Conservation (phyloP, 2,113 vertebrate species). For the Sminthopsis crassicaudata region DNA sequence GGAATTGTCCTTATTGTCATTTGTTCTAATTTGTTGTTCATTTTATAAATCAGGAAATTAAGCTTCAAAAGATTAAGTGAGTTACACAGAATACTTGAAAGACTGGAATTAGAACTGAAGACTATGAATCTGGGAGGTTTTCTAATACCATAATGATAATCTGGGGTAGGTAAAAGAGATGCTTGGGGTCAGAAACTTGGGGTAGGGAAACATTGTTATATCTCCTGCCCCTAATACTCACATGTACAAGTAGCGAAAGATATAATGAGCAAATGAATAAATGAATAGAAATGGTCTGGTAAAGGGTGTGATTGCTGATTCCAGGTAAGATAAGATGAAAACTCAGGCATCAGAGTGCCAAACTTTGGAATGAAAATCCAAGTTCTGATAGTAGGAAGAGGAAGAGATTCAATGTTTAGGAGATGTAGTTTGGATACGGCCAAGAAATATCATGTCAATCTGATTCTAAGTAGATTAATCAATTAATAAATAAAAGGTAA, state of each 20-base stretch:
- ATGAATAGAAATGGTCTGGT: not conserved
- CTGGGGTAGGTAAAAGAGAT: not conserved
- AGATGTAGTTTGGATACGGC: not conserved
- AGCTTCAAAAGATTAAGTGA: not conserved
- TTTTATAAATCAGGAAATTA: conserved; percentile 10
- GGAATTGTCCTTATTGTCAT: not conserved
- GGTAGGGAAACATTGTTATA: not conserved
- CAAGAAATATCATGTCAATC: not conserved
- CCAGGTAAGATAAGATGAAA: not conserved
- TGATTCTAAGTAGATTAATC: not conserved
- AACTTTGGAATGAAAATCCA: not conserved
- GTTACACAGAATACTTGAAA: not conserved
- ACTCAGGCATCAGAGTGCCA: not conserved
- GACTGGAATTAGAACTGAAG: not conserved
- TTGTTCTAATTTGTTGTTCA: not conserved
- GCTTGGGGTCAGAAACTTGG: too few species aligned
- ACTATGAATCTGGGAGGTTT: not conserved
- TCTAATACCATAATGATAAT: not conserved
- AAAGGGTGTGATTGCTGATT: not conserved
- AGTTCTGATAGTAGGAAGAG: not conserved
- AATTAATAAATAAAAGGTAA: not conserved
- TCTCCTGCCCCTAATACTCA: not conserved
- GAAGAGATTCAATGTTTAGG: not conserved
- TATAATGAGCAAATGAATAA: not conserved
- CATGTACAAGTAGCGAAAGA: not conserved